Percentiles rank a stretch among this genome's conserved stretches.
Evolutionary conservation across 2,113 vertebrate genomes (phyloP).

Genomic region (Neofelis nebulosa): DNA sequence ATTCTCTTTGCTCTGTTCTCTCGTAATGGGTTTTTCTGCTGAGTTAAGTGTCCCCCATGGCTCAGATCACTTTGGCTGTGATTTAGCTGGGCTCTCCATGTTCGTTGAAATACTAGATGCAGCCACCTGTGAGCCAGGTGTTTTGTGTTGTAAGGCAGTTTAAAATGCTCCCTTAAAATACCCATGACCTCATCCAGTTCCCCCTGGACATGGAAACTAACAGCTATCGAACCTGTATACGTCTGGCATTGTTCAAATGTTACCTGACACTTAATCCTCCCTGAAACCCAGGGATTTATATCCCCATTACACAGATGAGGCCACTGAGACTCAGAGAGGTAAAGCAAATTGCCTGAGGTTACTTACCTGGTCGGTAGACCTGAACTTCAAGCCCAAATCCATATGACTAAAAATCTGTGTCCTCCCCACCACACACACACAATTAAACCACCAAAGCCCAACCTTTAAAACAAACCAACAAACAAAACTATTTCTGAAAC

Average conservation of each 20-base stretch:
- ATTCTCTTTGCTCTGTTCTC: neutral
- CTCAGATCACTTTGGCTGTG: neutral
- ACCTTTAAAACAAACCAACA: neutral
- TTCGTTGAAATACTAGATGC: neutral
- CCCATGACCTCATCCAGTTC: neutral
- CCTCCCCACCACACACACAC: too few relatives aligned
- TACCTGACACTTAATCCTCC: neutral
- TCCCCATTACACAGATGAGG: neutral
- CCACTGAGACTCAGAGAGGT: neutral
- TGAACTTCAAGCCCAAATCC: conserved; percentile 4
- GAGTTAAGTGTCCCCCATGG: neutral
- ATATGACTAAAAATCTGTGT: neutral
- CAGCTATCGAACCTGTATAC: neutral
- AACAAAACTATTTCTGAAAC: neutral
- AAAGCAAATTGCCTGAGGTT: neutral
- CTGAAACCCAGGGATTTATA: neutral
- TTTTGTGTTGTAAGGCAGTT: neutral
- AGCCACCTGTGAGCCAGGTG: neutral
- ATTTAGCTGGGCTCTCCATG: neutral
- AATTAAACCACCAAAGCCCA: neutral
- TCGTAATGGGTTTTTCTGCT: conserved; percentile 32
- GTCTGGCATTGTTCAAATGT: neutral
- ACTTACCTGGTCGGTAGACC: neutral
- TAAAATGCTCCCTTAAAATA: neutral
- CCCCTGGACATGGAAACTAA: neutral